Evolutionary conservation across 2,113 vertebrate species (phyloP), one percentile per base, ranked within the genome.

Genomic region (Rousettus leschenaultii): DNA sequence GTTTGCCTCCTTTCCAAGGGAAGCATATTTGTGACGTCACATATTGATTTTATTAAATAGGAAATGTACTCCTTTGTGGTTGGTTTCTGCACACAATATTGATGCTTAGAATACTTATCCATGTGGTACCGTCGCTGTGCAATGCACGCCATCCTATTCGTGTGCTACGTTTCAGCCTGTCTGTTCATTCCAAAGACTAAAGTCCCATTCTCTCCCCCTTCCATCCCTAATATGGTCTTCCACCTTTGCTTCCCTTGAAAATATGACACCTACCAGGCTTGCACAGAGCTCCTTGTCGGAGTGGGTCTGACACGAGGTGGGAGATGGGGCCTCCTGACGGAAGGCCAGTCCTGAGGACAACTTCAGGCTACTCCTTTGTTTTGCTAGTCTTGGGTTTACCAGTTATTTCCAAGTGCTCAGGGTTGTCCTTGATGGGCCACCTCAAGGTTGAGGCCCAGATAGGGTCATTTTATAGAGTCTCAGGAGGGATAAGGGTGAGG

Each of bases 121-220:
- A 1, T 11, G 33, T 18, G 1, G 1, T 13, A 18, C 19, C 16
- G 43, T 78, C 0, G 0, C 61, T 9, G 6, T 24, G 16, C 28
- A 21, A 8, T 14, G 45, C 15, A 8, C 1, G 3, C 16, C 38
- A 3, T 21, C 38, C 40, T 57, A 5, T n/a, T 21, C 33, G 3
- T 22, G 3, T 15, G 40, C 10, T n/a, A 43, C 26, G 6, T 78
- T 53, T 89, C 13, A 38, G 70, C 33, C n/a, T 38, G n/a, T 6
- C 21, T 66, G 63, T 30, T 66, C 19, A 43, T 33, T 71, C 40
- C 55, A 33, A 14, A 66, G 18, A n/a, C 4, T 63, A 38, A 68
- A 45, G 57, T 22, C 48, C 13, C 21, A 22, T 33, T 92, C 22
- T 83, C 57, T 68, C 3, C 16, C 53, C 35, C 12, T 59, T 59